Evolutionary conservation across 2,797 vertebrate genomes (phyloP).

Genomic region (Cyclopterus lumpus): DNA sequence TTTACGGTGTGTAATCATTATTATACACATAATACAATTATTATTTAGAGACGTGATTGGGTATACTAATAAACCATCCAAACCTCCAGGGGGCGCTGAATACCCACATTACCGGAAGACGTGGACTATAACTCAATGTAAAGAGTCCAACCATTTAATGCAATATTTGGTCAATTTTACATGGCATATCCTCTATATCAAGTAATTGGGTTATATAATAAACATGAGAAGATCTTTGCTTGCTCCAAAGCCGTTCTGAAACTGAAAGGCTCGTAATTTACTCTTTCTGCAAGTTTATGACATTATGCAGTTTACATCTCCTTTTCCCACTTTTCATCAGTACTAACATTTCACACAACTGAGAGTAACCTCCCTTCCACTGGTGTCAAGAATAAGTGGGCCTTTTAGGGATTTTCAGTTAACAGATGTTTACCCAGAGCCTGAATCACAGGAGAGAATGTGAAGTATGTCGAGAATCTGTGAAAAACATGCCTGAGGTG

Average conservation of each 20-base stretch:
- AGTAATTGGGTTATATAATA: neutral
- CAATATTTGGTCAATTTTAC: neutral
- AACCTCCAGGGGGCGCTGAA: slow-evolving; percentile 77
- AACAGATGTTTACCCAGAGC: slow-evolving; percentile 60
- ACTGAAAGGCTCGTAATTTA: slow-evolving; percentile 4
- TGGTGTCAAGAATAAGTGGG: slow-evolving; percentile 27
- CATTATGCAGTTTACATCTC: neutral
- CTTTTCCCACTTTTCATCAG: slow-evolving; percentile 9
- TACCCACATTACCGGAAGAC: slow-evolving; percentile 23
- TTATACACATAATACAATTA: too few species aligned
- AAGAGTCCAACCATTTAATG: slow-evolving; percentile 7
- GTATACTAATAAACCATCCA: slow-evolving; percentile 10
- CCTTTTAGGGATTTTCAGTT: slow-evolving; percentile 36
- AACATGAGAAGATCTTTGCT: neutral
- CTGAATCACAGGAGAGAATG: slow-evolving; percentile 67
- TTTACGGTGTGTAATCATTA: neutral
- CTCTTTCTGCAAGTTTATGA: slow-evolving; percentile 1
- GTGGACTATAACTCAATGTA: neutral
- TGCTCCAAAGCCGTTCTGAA: neutral
- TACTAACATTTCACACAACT: slow-evolving; percentile 41
- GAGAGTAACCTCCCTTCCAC: slow-evolving; percentile 21
- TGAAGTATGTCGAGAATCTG: slow-evolving; percentile 70
- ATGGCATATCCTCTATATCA: neutral
- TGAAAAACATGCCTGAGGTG: slow-evolving; percentile 56
- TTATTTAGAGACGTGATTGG: neutral